A percentile compares a stretch with the other conserved stretches of the same genome.
phyloP scores from a whole-genome alignment of 1,140 invertebrate genomes.

The Drosophila hydei region DNA sequence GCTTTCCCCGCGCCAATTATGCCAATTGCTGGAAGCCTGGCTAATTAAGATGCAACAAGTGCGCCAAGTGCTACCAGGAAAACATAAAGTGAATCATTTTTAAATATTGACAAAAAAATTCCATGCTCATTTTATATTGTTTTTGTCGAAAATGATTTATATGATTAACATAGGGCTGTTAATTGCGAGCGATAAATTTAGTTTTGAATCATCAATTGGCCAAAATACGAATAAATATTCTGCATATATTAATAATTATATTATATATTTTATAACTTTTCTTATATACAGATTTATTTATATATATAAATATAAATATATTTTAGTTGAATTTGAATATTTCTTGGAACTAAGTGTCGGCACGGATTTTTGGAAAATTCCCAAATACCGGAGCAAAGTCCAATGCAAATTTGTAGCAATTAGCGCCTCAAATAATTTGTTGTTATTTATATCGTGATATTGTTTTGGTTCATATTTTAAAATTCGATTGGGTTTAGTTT shows the following conservation, averaged over 20 bases:
- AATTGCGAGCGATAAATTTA: slow-evolving; percentile 1
- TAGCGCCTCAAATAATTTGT: slow-evolving; percentile 13
- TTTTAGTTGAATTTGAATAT: no score
- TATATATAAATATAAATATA: no score
- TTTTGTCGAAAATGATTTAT: background rate
- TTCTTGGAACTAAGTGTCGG: background rate
- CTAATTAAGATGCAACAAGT: slow-evolving; percentile 74
- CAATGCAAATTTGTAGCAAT: slow-evolving; percentile 34
- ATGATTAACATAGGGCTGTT: slow-evolving; percentile 6
- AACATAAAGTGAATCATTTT: slow-evolving; percentile 14
- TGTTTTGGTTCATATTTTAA: slow-evolving; percentile 13
- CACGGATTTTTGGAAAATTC: background rate
- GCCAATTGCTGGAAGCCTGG: background rate
- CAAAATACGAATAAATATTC: background rate
- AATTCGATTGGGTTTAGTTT: slow-evolving; percentile 1
- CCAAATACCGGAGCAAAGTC: background rate
- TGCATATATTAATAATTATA: background rate
- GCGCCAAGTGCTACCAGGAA: slow-evolving; percentile 52
- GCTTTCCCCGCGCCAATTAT: slow-evolving; percentile 43
- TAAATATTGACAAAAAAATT: slow-evolving; percentile 4
- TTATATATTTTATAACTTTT: background rate
- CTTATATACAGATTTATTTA: no score
- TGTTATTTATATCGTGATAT: slow-evolving; percentile 15
- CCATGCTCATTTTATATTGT: slow-evolving; percentile 13
- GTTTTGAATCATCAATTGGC: slow-evolving; percentile 1